Base-by-base conservation (phyloP, 2,888 invertebrate genomes). In the Entomobrya multifasciata region DNA sequence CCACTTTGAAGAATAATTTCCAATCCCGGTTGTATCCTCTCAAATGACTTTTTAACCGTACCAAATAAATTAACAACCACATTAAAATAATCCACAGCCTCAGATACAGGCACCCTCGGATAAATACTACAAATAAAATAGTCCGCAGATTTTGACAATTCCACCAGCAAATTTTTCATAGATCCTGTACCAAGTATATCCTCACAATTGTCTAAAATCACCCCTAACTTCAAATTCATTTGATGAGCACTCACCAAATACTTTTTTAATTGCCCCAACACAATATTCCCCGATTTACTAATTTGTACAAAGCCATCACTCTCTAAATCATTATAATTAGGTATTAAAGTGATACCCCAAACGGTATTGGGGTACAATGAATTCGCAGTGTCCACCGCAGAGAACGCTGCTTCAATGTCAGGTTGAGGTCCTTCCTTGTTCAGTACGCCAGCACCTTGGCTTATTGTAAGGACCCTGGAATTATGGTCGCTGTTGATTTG, bases 51-150 rank as follows among this genome's bases (percentile, higher is more conserved):
- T 10, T 22, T 72, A n/a, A 49, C 15, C 15, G 49, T 72, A 13
- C 15, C 6, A 8, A 15, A 47, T 27, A 10, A 8, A n/a, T 49
- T 47, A 0, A 25, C 17, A 15, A 72, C 72, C 0, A 20, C n/a
- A n/a, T 72, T 72, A 20, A 49, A 47, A n/a, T 49, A 72, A 4
- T 72, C 72, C n/a, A 11, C 8, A 1, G 72, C 27, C 22, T 72
- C 72, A 3, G 72, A 0, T 2, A 72, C 47, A 15, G 72, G 25
- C 15, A 13, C 5, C 0, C 11, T 47, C 0, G 72, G 72, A 27
- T 27, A 72, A 49, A 72, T 15, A 10, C 27, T 49, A 10, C 72
- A 72, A 27, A 72, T n/a, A 49, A 72, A 49, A 22, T 49, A 72
- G 25, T 72, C 72, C 10, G 25, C 15, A 5, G 52, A 15, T 47